Evolutionary conservation across 2,888 invertebrate genomes (phyloP).

Genomic region (Parthenolecanium corni): DNA sequence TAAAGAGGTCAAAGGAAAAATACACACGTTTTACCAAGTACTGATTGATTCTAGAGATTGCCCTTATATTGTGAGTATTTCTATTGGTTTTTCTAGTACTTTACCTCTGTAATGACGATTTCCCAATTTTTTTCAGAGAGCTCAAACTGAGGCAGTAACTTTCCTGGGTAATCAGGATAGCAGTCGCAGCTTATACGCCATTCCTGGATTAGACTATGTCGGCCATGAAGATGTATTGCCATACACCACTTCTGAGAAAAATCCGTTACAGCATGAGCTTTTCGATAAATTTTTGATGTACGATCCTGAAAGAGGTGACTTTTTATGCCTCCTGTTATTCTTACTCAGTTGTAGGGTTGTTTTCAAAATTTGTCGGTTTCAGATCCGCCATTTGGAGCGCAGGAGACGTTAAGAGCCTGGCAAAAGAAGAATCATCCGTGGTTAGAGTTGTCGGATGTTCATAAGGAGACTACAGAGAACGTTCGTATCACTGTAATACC

Average conservation of each 20-base stretch:
- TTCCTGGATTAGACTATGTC: slow-evolving; percentile 95
- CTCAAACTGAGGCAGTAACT: slow-evolving; percentile 96
- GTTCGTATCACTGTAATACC: slow-evolving; percentile 96
- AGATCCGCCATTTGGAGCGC: slow-evolving; percentile 77
- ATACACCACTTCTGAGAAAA: slow-evolving; percentile 74
- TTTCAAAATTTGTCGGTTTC: slow-evolving; percentile 23
- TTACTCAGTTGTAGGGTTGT: not conserved
- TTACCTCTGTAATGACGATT: not conserved
- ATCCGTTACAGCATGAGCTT: slow-evolving; percentile 86
- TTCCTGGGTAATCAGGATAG: slow-evolving; percentile 94
- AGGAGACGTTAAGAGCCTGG: slow-evolving; percentile 87
- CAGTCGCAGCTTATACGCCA: slow-evolving; percentile 85
- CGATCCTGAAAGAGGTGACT: slow-evolving; percentile 59
- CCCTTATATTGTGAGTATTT: slow-evolving; percentile 75
- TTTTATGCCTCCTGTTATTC: not conserved
- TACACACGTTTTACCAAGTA: slow-evolving; percentile 94
- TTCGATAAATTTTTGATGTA: slow-evolving; percentile 88
- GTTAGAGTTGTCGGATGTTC: slow-evolving; percentile 91
- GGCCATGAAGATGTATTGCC: slow-evolving; percentile 96
- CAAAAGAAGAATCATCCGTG: slow-evolving; percentile 96
- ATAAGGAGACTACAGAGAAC: slow-evolving; percentile 92
- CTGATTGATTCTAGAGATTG: slow-evolving; percentile 94
- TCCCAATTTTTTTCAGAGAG: slow-evolving; percentile 50
- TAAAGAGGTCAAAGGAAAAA: slow-evolving; percentile 78
- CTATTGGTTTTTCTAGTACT: slow-evolving; percentile 5